Conservation (phyloP, 2,113 vertebrate species). For the Chaetura pelagica region DNA sequence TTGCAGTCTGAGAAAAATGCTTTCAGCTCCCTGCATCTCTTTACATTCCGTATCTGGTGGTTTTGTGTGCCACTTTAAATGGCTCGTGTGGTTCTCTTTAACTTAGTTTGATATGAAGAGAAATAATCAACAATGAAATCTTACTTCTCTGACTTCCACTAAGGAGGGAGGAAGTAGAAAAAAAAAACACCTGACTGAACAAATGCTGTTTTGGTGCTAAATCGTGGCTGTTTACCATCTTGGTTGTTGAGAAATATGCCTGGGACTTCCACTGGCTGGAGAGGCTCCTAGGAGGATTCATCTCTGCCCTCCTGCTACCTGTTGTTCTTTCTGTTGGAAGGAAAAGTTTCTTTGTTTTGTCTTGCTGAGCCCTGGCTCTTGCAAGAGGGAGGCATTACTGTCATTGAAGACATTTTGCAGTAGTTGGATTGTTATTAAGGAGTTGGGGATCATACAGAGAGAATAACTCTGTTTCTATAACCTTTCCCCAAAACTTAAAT, state of each 20-base stretch:
- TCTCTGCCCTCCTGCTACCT: not conserved
- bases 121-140: not conserved
- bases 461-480: not conserved
- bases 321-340: not conserved
- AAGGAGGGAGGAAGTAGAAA: not conserved
- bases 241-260: not conserved
- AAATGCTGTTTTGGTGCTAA: not conserved
- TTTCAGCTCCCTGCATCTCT: not conserved
- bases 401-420: not conserved
- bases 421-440: not conserved
- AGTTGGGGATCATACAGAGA: not conserved
- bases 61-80: not conserved
- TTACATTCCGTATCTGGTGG: fast-evolving
- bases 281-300: not conserved
- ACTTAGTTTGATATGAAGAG: not conserved
- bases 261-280: not conserved
- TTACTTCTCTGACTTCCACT: not conserved
- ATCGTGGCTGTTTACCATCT: not conserved
- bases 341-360: not conserved
- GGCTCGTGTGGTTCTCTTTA: not conserved
- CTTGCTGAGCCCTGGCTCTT: not conserved
- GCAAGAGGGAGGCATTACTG: not conserved
- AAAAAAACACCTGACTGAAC: not conserved
- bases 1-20: not conserved
- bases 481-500: not conserved